Base-by-base conservation (phyloP, 1,140 invertebrate species). In the Lasaia peninsularis region DNA sequence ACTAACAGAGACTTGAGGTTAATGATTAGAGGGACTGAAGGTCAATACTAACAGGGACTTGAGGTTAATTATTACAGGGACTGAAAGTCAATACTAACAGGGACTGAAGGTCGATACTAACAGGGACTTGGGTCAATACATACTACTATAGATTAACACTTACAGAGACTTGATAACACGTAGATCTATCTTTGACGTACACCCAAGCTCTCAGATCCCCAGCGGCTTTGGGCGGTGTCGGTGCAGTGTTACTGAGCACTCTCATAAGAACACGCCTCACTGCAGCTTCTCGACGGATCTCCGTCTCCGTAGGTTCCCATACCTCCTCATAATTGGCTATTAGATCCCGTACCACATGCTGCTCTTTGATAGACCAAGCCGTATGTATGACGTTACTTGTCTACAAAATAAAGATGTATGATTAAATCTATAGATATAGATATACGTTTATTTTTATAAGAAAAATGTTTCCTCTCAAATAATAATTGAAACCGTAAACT, bases 131-230 rank as follows among this genome's bases (percentile, higher is more conserved):
- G 21, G 21, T 24, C 21, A 7, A 28, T 4, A 28, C 24, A n/a
- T n/a, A n/a, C n/a, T n/a, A n/a, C n/a, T 28, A 6, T 1, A 28
- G 24, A 7, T 28, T 7, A n/a, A 52, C 53, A 88, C 91, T 91
- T 76, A 94, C 93, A 40, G 92, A 90, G 10, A 93, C 88, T 68
- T 92, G 92, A 69, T 92, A 86, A 54, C 92, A 92, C 16, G 74
- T 60, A 89, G 80, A 71, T 73, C 91, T 37, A 80, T 90, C 87
- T 10, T 89, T 72, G 1, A 94, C 86, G 73, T 94, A 93, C 61
- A 96, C 92, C 94, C 95, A 96, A n/a, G 96, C 91, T 74, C 93
- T 92, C 18, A 97, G 91, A 74, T 96, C 94, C 0, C 95, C 95
- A 0, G 94, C 94, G 0, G 92, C 92, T 66, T 94, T 94, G 0